Base-by-base conservation (phyloP, 2,888 invertebrate genomes). In the Drosophila quinaria region DNA sequence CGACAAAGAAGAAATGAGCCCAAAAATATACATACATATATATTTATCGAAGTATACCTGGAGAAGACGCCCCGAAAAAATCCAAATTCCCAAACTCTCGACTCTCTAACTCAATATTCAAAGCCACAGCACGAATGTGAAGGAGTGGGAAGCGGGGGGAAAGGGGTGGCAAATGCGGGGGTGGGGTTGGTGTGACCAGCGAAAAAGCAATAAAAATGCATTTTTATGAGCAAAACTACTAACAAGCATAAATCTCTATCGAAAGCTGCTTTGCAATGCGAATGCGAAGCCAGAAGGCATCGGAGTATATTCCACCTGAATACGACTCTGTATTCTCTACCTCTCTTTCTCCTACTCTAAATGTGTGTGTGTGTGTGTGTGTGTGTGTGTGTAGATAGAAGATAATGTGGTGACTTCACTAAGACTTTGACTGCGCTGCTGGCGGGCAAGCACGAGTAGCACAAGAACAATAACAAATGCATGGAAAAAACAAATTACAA, bases 221-320 rank as follows among this genome's bases (percentile, higher is more conserved):
- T 87, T 87, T 87, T 87, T 87, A 87, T 87, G 86, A 89, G 89
- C 86, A 87, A 85, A 87, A 87, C 86, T 87, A 87, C 87, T 81
- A 87, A 87, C 89, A 87, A 87, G 80, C 89, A 87, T 87, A 87
- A 87, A 87, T 87, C 86, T 87, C 78, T 81, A 87, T 87, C 86
- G 86, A 87, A 87, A 89, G 89, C 86, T 89, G 86, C 86, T 89
- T 87, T 89, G 89, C 86, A 86, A 78, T 83, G 81, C 78, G 58
- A 58, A 66, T 64, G 67, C 59, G 56, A 44, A 44, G 42, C 41
- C 41, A 60, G 61, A 35, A 68, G 51, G 67, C 61, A 50, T 46
- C 47, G 35, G 46, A 66, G 60, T 49, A 52, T 62, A 37, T 54
- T 67, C 64, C 62, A 66, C 50, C 77, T 65, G 42, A 47, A 63